phyloP scores from a whole-genome alignment of 1,140 invertebrate genomes.

The Euglossa dilemma region DNA sequence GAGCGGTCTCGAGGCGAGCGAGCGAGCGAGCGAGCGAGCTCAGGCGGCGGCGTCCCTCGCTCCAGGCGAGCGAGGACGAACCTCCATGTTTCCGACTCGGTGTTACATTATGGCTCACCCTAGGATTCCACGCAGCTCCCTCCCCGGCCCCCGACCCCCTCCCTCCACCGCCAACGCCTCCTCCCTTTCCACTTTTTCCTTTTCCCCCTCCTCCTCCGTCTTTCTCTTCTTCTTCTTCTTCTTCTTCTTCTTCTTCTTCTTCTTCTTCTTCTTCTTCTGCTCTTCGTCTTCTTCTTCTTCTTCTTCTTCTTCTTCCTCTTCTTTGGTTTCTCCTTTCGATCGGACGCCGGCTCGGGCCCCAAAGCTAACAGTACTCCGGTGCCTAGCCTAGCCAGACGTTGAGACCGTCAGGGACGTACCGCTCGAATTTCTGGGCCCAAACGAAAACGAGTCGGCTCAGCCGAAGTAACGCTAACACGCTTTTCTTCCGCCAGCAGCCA shows the following conservation, averaged over 20 bases:
- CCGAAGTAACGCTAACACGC: neutral
- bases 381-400: conserved; percentile 66
- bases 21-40: conserved; percentile 48
- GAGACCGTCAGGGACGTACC: conserved; percentile 65
- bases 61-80: conserved; percentile 50
- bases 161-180: conserved; percentile 16
- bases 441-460: conserved; percentile 36
- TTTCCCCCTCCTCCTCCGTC: neutral
- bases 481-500: neutral
- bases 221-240: neutral
- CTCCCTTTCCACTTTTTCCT: conserved; percentile 8
- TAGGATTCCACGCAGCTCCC: conserved; percentile 42
- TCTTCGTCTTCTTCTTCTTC: conserved; percentile 4
- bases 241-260: conserved; percentile 7
- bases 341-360: conserved; percentile 32
- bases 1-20: conserved; percentile 62
- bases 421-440: conserved; percentile 62
- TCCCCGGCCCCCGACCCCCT: conserved; percentile 16
- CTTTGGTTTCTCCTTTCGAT: conserved; percentile 38
- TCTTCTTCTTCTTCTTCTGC: neutral
- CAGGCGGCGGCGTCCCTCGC: conserved; percentile 41
- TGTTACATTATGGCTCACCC: conserved; percentile 59
- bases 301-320: neutral
- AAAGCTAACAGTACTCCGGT: conserved; percentile 69
- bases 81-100: conserved; percentile 55